Conservation (phyloP, 2,797 vertebrate species). For the Lepus townsendii region DNA sequence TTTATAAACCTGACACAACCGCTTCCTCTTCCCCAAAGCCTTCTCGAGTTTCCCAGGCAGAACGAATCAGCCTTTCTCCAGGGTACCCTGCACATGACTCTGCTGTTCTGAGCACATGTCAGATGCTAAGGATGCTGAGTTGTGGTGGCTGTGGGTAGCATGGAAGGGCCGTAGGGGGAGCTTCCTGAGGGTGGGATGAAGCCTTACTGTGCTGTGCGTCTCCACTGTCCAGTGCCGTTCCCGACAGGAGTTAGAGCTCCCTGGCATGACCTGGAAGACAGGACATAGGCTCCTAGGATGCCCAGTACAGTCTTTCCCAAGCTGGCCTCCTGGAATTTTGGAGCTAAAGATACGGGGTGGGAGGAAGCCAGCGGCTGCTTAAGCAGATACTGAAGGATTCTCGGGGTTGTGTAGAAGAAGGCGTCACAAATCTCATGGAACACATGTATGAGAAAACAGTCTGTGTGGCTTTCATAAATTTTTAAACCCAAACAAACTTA, state of each 20-base stretch:
- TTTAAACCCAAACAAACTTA: too few relatives aligned
- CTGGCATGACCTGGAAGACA: background rate
- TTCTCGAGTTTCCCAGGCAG: background rate
- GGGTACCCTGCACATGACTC: background rate
- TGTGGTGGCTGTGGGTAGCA: background rate
- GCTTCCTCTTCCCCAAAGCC: background rate
- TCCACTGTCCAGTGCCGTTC: background rate
- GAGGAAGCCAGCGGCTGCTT: background rate
- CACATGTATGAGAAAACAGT: too few relatives aligned
- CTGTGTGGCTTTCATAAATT: too few relatives aligned
- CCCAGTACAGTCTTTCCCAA: background rate
- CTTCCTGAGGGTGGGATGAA: background rate
- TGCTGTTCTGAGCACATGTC: background rate
- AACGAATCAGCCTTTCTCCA: background rate
- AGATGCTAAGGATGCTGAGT: background rate
- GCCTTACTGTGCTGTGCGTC: background rate
- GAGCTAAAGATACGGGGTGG: background rate
- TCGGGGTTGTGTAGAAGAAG: too few relatives aligned
- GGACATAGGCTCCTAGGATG: background rate
- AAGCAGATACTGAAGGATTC: background rate
- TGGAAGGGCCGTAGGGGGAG: background rate
- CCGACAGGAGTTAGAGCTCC: background rate
- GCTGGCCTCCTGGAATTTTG: background rate
- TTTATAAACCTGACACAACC: slow-evolving; percentile 5
- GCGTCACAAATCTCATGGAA: too few relatives aligned